These are phyloP conservation scores for Aplodontia rufa DNA, from an alignment of 2,113 vertebrate species.

Conservation along the genomic window DNA sequence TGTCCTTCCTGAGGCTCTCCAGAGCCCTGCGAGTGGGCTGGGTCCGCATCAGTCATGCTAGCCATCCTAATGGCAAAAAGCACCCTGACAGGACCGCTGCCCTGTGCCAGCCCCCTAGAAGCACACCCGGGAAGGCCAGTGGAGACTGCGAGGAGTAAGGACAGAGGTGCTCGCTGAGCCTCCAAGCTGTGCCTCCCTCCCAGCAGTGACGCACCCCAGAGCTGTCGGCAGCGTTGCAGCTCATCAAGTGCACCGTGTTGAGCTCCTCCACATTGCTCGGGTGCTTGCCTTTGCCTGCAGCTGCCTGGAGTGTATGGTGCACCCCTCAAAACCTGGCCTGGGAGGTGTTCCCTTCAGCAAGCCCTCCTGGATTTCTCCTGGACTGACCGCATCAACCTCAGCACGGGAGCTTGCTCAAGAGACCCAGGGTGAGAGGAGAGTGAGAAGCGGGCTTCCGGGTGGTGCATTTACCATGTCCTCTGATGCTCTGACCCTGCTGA, in stretches of 20 bases:
- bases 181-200: neutral
- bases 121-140: neutral
- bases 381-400: too few relatives aligned
- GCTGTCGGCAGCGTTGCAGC: fast-evolving
- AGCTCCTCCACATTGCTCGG: neutral
- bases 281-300: neutral
- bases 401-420: neutral
- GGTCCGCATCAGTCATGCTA: neutral
- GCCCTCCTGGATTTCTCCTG: neutral
- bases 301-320: neutral
- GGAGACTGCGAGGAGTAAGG: neutral
- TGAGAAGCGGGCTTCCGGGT: fast-evolving
- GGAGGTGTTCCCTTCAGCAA: fast-evolving
- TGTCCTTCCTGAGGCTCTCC: neutral
- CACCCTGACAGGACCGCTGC: fast-evolving
- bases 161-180: neutral
- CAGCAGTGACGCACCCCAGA: neutral
- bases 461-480: fast-evolving
- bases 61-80: fast-evolving
- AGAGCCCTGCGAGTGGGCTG: neutral
- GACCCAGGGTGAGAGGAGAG: too few relatives aligned
- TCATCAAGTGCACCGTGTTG: neutral
- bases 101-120: neutral
- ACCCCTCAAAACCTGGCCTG: neutral
- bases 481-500: neutral